Conservation (phyloP, 2,888 invertebrate species). For the Caenorhabditis sp. region DNA sequence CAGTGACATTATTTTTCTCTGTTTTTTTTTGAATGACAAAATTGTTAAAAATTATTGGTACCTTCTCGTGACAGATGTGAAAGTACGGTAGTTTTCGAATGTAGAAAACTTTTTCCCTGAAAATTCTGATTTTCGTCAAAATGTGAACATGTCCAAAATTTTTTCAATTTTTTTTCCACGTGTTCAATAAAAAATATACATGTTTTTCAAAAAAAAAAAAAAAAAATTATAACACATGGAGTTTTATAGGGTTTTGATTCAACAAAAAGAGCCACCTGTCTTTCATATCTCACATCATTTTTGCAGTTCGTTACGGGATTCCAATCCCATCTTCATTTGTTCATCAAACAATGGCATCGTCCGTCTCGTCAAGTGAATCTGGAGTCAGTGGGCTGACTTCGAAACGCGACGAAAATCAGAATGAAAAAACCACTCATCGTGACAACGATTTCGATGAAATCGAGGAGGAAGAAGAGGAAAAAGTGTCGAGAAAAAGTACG, state of each 20-base stretch:
- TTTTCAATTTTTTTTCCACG: no score
- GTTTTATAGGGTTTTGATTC: neutral
- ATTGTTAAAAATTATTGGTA: no score
- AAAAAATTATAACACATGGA: neutral
- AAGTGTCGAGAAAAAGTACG: slow-evolving; percentile 10
- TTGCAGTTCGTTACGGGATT: slow-evolving; percentile 38
- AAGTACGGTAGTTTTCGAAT: no score
- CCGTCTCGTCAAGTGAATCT: slow-evolving; percentile 29
- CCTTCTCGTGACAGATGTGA: no score
- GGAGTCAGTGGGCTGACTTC: slow-evolving; percentile 31
- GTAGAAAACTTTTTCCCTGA: no score
- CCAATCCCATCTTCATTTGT: slow-evolving; percentile 27
- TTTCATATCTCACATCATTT: neutral
- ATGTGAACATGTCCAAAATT: no score
- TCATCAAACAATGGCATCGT: slow-evolving; percentile 21
- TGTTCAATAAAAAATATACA: no score
- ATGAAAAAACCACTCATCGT: slow-evolving; percentile 3
- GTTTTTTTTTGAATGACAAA: no score
- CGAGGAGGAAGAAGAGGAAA: slow-evolving; percentile 14
- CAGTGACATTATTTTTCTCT: no score
- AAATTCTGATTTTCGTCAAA: no score
- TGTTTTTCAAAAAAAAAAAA: no score
- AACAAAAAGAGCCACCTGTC: no score
- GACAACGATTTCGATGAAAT: neutral
- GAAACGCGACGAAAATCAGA: slow-evolving; percentile 10